These are phyloP conservation scores for Callosobruchus maculatus DNA, from an alignment of 2,888 invertebrate species.

Conservation along the genomic window DNA sequence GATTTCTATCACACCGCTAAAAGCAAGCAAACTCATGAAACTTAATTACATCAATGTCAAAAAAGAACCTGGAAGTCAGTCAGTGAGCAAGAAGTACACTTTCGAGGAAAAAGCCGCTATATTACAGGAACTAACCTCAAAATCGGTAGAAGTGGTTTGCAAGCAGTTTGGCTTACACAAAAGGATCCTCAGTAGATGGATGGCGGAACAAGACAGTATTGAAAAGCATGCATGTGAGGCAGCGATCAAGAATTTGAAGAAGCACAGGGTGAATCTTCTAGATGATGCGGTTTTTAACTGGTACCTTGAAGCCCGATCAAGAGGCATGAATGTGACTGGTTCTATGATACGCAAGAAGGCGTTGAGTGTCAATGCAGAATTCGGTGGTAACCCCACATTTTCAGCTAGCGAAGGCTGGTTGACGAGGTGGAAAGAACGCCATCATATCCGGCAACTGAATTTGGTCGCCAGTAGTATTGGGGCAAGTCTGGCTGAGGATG, in stretches of 20 bases:
- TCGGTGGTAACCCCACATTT: background rate
- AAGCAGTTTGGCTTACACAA: background rate
- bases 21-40: too few species aligned
- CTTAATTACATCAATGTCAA: too few species aligned
- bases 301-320: background rate
- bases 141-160: background rate
- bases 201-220: background rate
- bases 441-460: background rate
- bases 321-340: background rate
- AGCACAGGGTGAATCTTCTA: background rate
- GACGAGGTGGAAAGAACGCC: background rate
- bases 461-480: background rate
- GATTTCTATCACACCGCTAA: background rate
- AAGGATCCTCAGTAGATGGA: background rate
- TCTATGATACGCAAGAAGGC: background rate
- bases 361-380: background rate
- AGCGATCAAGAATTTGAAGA: background rate
- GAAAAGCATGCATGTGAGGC: background rate
- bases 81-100: background rate
- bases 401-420: background rate
- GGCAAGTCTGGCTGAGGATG: background rate
- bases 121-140: background rate
- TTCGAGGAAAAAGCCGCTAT: background rate
- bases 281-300: background rate
- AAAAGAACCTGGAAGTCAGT: background rate